phyloP scores from a whole-genome alignment of 1,140 invertebrate species.

The Rhynchophorus ferrugineus region DNA sequence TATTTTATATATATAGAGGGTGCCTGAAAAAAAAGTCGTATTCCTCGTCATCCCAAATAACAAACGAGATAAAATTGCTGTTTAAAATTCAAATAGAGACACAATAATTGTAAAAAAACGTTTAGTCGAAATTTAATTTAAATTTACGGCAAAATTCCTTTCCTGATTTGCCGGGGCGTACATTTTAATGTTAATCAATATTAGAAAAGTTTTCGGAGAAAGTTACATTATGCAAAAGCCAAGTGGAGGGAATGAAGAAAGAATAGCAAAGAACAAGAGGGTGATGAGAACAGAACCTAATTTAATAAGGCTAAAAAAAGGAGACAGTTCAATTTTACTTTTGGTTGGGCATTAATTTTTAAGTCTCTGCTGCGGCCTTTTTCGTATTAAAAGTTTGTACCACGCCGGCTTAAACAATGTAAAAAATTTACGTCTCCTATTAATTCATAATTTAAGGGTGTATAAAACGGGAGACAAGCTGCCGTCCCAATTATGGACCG shows the following conservation, averaged over 20 bases:
- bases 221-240: slow-evolving; percentile 25
- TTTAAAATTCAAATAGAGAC: slow-evolving; percentile 21
- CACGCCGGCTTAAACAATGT: slow-evolving; percentile 10
- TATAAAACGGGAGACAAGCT: slow-evolving; percentile 2
- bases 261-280: slow-evolving; percentile 26
- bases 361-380: neutral
- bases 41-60: too few species aligned
- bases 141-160: slow-evolving; percentile 22
- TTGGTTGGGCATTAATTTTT: slow-evolving; percentile 10
- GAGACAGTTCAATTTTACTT: slow-evolving; percentile 21
- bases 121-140: slow-evolving; percentile 29
- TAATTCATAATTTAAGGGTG: slow-evolving; percentile 15
- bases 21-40: too few species aligned
- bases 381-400: slow-evolving; percentile 16
- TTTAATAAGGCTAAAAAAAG: slow-evolving; percentile 26
- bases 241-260: slow-evolving; percentile 21
- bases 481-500: slow-evolving; percentile 4
- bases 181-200: slow-evolving; percentile 31
- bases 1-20: too few species aligned
- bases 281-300: slow-evolving; percentile 25
- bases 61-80: slow-evolving; percentile 1
- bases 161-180: slow-evolving; percentile 16
- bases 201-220: slow-evolving; percentile 24
- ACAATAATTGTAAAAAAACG: slow-evolving; percentile 25
- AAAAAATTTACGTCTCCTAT: slow-evolving; percentile 16